These are phyloP conservation scores for Portevinia maculata DNA, from an alignment of 2,888 invertebrate genomes.

Conservation along the genomic window DNA sequence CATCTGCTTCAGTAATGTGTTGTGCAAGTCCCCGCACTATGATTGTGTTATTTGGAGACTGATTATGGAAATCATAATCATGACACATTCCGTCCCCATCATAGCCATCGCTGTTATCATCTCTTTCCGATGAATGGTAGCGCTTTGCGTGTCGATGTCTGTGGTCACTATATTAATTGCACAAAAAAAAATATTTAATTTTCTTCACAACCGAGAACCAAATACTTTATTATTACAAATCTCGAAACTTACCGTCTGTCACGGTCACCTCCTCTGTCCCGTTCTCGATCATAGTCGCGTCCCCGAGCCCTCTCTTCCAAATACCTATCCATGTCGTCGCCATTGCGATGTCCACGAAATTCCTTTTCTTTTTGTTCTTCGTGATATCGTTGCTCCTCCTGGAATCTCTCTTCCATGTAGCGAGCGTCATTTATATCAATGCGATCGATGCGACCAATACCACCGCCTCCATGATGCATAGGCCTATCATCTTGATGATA, in stretches of 20 bases:
- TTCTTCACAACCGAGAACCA: too few species aligned
- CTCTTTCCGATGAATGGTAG: conserved; percentile 77
- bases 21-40: conserved; percentile 90
- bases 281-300: conserved; percentile 75
- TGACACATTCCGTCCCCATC: conserved; percentile 80
- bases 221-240: too few species aligned
- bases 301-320: conserved; percentile 75
- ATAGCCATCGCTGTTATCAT: conserved; percentile 79
- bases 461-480: conserved; percentile 38
- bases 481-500: conserved; percentile 79
- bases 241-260: conserved; percentile 76
- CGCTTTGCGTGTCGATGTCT: conserved; percentile 76
- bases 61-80: conserved; percentile 84
- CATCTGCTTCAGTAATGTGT: conserved; percentile 90
- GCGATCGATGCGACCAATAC: conserved; percentile 36
- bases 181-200: not conserved
- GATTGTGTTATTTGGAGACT: conserved; percentile 88
- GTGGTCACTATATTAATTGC: conserved; percentile 39
- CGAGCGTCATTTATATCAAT: conserved; percentile 73
- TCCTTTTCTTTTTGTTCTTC: conserved; percentile 63
- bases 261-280: conserved; percentile 69
- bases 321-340: conserved; percentile 75
- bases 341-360: conserved; percentile 74
- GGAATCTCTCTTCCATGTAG: conserved; percentile 73
- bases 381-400: conserved; percentile 76